Percentiles rank a stretch among this genome's conserved stretches.
Evolutionary conservation across 2,113 vertebrate species (phyloP).

Genomic region (Beaufortia kweichowensis): DNA sequence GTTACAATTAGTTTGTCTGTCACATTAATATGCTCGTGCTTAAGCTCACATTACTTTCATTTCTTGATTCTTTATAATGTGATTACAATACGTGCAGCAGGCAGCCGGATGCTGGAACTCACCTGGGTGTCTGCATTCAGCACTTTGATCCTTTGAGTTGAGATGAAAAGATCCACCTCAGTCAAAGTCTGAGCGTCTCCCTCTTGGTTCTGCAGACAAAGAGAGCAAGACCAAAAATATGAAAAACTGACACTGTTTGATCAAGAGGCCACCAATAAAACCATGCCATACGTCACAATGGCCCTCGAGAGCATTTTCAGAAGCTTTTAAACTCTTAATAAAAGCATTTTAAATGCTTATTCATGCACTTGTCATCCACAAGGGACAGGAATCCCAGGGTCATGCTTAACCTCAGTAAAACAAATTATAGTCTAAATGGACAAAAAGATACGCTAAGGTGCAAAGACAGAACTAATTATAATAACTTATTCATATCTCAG

Average conservation of each 20-base stretch:
- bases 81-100: neutral
- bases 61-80: neutral
- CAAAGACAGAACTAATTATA: neutral
- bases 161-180: constrained; percentile 88
- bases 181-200: constrained; percentile 83
- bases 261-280: neutral
- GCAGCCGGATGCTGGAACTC: constrained; percentile 38
- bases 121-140: constrained; percentile 88
- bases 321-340: constrained; percentile 29
- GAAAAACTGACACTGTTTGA: constrained; percentile 1
- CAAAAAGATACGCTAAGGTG: constrained; percentile 12
- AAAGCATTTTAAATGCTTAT: constrained; percentile 40
- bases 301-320: constrained; percentile 9
- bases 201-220: constrained; percentile 74
- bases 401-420: constrained; percentile 31
- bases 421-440: constrained; percentile 27
- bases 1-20: neutral
- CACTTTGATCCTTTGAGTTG: constrained; percentile 88
- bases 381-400: constrained; percentile 12
- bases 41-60: neutral
- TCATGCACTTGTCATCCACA: constrained; percentile 48
- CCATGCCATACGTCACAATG: constrained; percentile 20
- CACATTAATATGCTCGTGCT: neutral
- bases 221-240: neutral
- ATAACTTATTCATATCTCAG: neutral